Evolutionary conservation across 53 echinoderm and acorn worm genomes (phyloP).

Genomic region (Holothuria scabra): DNA sequence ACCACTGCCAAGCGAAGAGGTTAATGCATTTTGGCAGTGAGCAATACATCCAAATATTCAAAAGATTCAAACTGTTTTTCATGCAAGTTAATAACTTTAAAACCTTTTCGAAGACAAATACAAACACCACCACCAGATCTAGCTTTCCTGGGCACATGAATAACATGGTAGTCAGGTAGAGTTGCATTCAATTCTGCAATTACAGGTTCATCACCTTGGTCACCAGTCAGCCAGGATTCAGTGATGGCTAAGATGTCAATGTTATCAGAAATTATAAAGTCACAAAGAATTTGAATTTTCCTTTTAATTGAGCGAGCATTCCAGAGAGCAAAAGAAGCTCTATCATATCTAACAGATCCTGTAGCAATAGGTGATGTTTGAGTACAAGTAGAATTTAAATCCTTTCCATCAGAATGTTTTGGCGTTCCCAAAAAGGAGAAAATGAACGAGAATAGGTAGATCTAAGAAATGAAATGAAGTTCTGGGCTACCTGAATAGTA

Average conservation of each 20-base stretch:
- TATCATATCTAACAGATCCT: too few species aligned
- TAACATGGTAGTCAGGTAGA: constrained; percentile 16
- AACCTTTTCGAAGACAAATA: neutral
- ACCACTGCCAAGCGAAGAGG: too few species aligned
- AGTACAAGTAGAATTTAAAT: too few species aligned
- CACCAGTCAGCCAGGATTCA: constrained; percentile 47
- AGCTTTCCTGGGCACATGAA: neutral
- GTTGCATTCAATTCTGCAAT: constrained; percentile 27
- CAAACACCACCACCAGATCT: neutral
- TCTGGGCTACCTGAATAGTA: neutral
- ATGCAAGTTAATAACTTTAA: too few species aligned
- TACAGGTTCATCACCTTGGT: constrained; percentile 21
- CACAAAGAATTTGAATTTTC: constrained; percentile 27
- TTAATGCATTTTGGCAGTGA: too few species aligned
- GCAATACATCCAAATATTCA: too few species aligned
- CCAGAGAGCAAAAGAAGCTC: constrained; percentile 25
- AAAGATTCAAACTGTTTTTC: too few species aligned
- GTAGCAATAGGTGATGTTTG: too few species aligned
- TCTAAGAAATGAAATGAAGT: neutral
- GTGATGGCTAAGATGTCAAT: constrained; percentile 50
- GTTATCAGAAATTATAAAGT: constrained; percentile 14
- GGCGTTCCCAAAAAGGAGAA: too few species aligned
- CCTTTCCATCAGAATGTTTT: too few species aligned
- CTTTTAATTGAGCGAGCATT: constrained; percentile 46
- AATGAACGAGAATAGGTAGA: too few species aligned